Evolutionary conservation across 2,113 vertebrate species (phyloP), one percentile per base, ranked within the genome.

Genomic region (Axis porcinus): DNA sequence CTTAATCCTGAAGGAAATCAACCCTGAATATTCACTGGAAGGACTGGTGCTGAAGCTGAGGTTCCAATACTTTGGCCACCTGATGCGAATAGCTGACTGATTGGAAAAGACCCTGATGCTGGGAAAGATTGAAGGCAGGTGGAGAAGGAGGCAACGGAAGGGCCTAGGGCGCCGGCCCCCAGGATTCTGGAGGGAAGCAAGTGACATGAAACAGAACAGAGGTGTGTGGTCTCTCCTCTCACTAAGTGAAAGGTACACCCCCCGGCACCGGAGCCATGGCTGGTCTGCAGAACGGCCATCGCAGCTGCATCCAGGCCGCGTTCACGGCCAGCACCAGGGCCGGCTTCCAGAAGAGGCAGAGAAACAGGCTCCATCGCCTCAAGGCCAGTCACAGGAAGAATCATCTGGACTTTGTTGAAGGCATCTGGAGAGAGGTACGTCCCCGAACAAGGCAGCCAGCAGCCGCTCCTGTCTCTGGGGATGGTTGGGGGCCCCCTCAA

Each of bases 401-500:
- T 5, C 82, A 50, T 45, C 7, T 40, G 95, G 94, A 94, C 86
- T 55, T 96, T 0, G 84, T 52, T 0, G 95, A 95, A 30, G 70
- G 95, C 1, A 15, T 96, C 96, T 96, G 97, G 93, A 97, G 96
- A 94, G 95, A 97, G 96, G 96, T 96, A 58, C 0, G 96, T 58
- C 14, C 4, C 0, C 0, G 27, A 12, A 2, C 0, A 0, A 10
- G 10, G 0, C 3, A 13, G 7, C 74, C 4, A 0, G 47, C 7
- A 13, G 33, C 86, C 0, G 0, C n/a, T 52, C 8, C 27, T 28
- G 7, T 17, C 58, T 2, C 5, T 15, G 4, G 33, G n/a, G 91
- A 1, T 1, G 2, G 7, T 2, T 0, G 16, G 79, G 67, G 5
- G 11, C 47, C 4, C 21, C 57, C 50, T 0, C 2, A 2, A 25